Percentiles rank a stretch among this genome's conserved stretches.
Conservation (phyloP, 2,888 invertebrate species). For the Loripinus fragilis region DNA sequence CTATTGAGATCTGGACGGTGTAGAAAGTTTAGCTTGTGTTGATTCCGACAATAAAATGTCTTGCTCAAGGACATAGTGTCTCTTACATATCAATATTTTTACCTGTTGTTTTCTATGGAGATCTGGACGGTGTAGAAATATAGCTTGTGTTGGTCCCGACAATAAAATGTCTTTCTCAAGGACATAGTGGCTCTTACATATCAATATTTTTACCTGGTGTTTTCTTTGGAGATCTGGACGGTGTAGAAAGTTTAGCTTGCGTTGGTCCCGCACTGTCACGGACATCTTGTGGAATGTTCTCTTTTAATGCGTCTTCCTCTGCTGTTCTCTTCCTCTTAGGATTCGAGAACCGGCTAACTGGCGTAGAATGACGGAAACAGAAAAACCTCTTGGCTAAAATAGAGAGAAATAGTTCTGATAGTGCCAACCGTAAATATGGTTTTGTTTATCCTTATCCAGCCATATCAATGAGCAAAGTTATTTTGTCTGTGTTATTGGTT, state of each 20-base stretch:
- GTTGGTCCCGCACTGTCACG: slow-evolving; percentile 49
- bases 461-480: too few relatives aligned
- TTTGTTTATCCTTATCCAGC: too few relatives aligned
- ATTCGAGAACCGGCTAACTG: slow-evolving; percentile 73
- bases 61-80: too few relatives aligned
- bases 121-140: slow-evolving; percentile 47
- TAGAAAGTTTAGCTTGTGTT: slow-evolving; percentile 52
- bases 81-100: too few relatives aligned
- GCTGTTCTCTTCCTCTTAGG: slow-evolving; percentile 60
- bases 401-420: neutral
- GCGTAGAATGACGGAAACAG: slow-evolving; percentile 85
- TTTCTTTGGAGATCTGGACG: slow-evolving; percentile 63
- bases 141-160: slow-evolving; percentile 56
- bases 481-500: too few relatives aligned
- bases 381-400: slow-evolving; percentile 87
- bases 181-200: too few relatives aligned
- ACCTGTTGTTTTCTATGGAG: slow-evolving; percentile 68
- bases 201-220: slow-evolving; percentile 58
- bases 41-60: too few relatives aligned
- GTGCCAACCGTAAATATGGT: too few relatives aligned
- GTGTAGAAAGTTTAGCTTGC: slow-evolving; percentile 50
- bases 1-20: slow-evolving; percentile 58
- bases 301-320: slow-evolving; percentile 58
- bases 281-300: slow-evolving; percentile 65
- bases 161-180: too few relatives aligned